phyloP scores from a whole-genome alignment of 1,140 invertebrate genomes.

The Dendroctonus valens region DNA sequence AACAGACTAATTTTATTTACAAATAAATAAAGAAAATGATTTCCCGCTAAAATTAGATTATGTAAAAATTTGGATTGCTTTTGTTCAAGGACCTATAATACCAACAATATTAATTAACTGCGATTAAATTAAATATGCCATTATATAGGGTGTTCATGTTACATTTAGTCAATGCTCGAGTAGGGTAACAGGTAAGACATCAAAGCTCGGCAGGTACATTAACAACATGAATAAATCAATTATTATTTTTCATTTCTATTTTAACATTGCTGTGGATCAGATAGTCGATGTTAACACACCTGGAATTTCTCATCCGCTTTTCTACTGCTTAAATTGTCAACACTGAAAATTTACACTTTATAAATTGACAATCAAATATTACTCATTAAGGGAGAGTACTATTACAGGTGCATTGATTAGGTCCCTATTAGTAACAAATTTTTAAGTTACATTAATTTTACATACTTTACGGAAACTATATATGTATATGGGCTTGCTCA shows the following conservation, averaged over 20 bases:
- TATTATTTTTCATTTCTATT: conserved; percentile 5
- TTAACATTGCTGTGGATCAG: conserved; percentile 1
- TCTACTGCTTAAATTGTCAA: too few relatives aligned
- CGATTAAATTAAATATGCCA: conserved; percentile 2
- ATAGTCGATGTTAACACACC: conserved; percentile 10
- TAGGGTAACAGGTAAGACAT: conserved; percentile 12
- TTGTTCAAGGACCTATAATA: conserved; percentile 28
- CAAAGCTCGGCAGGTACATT: conserved; percentile 18
- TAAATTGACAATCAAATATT: too few relatives aligned
- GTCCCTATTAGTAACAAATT: conserved; percentile 27
- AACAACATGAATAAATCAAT: conserved; percentile 20
- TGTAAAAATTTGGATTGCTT: conserved; percentile 35
- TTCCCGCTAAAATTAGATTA: conserved; percentile 28
- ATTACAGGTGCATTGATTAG: conserved; percentile 23
- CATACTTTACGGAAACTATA: conserved; percentile 26
- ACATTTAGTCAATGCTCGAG: conserved; percentile 8
- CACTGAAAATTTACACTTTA: too few relatives aligned
- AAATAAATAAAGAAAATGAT: conserved; percentile 38
- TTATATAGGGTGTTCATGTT: conserved; percentile 16
- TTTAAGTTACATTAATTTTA: conserved; percentile 24
- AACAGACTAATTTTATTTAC: conserved; percentile 42
- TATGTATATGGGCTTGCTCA: conserved; percentile 18
- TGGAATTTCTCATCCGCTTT: conserved; percentile 3
- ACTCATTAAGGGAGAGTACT: neutral
- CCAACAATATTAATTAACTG: conserved; percentile 24